Base-by-base conservation (phyloP, 2,888 invertebrate species). In the Colletes collaris region DNA sequence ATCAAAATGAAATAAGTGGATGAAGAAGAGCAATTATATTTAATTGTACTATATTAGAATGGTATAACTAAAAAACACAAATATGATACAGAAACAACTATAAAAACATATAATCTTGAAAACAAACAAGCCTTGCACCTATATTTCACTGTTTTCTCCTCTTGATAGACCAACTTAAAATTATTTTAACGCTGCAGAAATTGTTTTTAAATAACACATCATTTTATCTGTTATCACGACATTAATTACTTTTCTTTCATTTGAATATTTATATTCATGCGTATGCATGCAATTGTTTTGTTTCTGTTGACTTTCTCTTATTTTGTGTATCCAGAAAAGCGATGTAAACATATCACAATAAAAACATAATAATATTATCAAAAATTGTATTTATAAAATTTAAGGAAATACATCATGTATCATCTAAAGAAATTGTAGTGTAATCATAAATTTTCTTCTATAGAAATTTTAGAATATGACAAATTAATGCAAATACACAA, bases 121-220 rank as follows among this genome's bases (percentile, higher is more conserved):
- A 67, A 58, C 7, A 19, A 46, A 49, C n/a, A 5, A 56, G 52
- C 37, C 40, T 50, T 76, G 8, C 60, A 40, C 40, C 40, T 37
- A 19, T 62, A 27, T 71, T 64, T 53, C 35, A 16, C 58, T 63
- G 49, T 69, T 62, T 49, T 13, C 8, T 52, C 50, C 37, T 44
- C n/a, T 50, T 27, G 13, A 49, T 56, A 16, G 11, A 37, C 7
- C 5, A 59, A 40, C 35, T 6, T 35, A 40, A 69, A 49, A 62
- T 69, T 68, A 62, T 81, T 77, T 71, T 50, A 70, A 40, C 44
- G 59, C 56, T 49, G 72, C 69, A 13, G 40, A 27, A 67, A 74
- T 81, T 74, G 80, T 81, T 81, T 59, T 71, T 60, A 63, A 49
- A 40, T 64, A 58, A 68, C 35, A 66, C 56, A 69, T 72, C 59